Evolutionary conservation across 2,888 invertebrate genomes (phyloP), one percentile per base, ranked within the genome.

Genomic region (Rhodophaea formosa): DNA sequence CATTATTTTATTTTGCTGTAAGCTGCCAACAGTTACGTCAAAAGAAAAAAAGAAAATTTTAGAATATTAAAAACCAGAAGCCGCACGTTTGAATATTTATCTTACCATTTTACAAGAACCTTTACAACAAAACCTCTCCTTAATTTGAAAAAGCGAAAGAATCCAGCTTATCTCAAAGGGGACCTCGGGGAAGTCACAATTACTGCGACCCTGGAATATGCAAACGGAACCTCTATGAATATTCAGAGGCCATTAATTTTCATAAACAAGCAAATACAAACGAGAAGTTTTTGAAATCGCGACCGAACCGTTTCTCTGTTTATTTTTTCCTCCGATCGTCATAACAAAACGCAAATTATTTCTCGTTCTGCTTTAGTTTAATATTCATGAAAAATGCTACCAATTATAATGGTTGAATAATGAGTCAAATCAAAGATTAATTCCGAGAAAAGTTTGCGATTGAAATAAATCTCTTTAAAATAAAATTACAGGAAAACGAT

Each of bases 181-280:
- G 8, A n/a, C 46, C 2, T 15, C 14, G n/a, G 12, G 12, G 12
- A 39, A 51, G 35, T 35, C 51, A 17, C 51, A 51, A 51, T 17
- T 12, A 35, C 16, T 23, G 23, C 23, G 46, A 10, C 16, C 17
- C 10, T 15, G 32, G 17, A 51, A 51, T 39, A 51, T 49, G 47
- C 47, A 51, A 51, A 39, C 35, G 17, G 35, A 35, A 17, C 51
- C 16, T 3, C 15, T 30, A 51, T 51, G 51, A 51, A 51, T 51
- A 51, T 51, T 51, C 51, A 51, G 12, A 51, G 17, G 51, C 35
- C 51, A 51, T 51, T 51, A 51, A 51, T 51, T 51, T 35, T 35
- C 32, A 51, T 51, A 51, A 51, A 51, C 51, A 51, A 49, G 14
- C 47, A 30, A 47, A 47, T 14, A 14, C 47, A 47, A 51, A 16